These are phyloP conservation scores for Porites australiensis DNA, from an alignment of 64 coral and sea anemone species.

Conservation along the genomic window DNA sequence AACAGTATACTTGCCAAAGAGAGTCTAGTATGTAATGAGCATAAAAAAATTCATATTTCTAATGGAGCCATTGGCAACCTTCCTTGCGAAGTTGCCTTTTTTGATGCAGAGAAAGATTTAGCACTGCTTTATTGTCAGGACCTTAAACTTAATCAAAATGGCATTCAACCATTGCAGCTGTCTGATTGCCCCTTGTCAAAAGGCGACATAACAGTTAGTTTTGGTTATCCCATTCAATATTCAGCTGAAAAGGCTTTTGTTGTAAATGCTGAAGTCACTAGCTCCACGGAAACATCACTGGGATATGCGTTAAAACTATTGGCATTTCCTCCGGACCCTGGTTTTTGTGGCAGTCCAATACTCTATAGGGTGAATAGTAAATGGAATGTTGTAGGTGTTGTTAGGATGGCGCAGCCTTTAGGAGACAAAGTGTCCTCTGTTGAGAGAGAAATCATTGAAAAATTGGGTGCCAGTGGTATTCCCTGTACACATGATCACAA, in stretches of 20 bases:
- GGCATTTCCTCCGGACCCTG: neutral
- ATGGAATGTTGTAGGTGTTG: neutral
- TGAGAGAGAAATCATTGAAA: neutral
- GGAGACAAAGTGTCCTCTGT: neutral
- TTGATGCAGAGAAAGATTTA: neutral
- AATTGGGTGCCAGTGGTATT: neutral
- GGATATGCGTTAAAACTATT: no score
- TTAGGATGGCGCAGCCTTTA: neutral
- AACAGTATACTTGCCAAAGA: neutral
- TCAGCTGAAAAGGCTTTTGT: neutral
- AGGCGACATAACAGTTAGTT: neutral
- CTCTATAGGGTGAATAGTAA: neutral
- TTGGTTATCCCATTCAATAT: slow-evolving; percentile 7
- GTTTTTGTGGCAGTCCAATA: neutral
- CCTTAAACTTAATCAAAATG: neutral
- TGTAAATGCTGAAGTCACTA: neutral
- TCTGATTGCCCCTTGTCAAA: neutral
- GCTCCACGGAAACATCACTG: neutral
- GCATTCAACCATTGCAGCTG: neutral
- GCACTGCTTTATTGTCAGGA: neutral
- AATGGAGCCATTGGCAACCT: neutral
- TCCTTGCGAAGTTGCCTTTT: neutral
- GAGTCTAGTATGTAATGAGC: neutral
- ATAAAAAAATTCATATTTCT: neutral
- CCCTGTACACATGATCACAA: neutral